Conservation (phyloP, 1,140 invertebrate species). For the Aradophagus sp. region DNA sequence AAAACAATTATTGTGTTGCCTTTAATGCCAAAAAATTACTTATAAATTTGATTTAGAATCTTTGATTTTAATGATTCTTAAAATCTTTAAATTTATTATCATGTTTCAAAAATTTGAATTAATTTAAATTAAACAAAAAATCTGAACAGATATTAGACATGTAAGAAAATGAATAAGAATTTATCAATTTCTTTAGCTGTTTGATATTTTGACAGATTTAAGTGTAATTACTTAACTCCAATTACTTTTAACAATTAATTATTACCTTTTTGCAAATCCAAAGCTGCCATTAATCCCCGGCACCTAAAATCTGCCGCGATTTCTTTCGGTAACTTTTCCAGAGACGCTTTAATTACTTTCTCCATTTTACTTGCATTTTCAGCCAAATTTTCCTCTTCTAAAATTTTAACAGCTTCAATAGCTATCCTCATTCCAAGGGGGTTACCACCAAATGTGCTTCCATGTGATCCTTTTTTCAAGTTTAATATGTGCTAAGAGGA, state of each 20-base stretch:
- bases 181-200: too few relatives aligned
- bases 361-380: slow-evolving; percentile 84
- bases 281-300: slow-evolving; percentile 85
- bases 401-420: slow-evolving; percentile 76
- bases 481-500: slow-evolving; percentile 82
- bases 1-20: too few relatives aligned
- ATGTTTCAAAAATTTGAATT: too few relatives aligned
- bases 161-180: too few relatives aligned
- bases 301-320: slow-evolving; percentile 82
- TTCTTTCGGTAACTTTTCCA: slow-evolving; percentile 79
- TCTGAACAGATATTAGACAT: too few relatives aligned
- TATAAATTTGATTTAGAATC: too few relatives aligned
- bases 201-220: too few relatives aligned
- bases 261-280: slow-evolving; percentile 80
- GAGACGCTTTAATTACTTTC: slow-evolving; percentile 77
- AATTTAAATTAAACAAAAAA: too few relatives aligned
- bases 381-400: slow-evolving; percentile 84
- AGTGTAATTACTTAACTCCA: too few relatives aligned
- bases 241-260: slow-evolving; percentile 4
- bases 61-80: too few relatives aligned
- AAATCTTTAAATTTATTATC: too few relatives aligned
- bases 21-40: too few relatives aligned
- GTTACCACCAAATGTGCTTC: slow-evolving; percentile 91
- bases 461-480: slow-evolving; percentile 86
- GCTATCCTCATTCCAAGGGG: slow-evolving; percentile 84